A percentile compares a stretch with the other conserved stretches of the same genome.
These are phyloP conservation scores for Stratiolaelaps scimitus DNA, from an alignment of 1,140 invertebrate species.

Conservation along the genomic window DNA sequence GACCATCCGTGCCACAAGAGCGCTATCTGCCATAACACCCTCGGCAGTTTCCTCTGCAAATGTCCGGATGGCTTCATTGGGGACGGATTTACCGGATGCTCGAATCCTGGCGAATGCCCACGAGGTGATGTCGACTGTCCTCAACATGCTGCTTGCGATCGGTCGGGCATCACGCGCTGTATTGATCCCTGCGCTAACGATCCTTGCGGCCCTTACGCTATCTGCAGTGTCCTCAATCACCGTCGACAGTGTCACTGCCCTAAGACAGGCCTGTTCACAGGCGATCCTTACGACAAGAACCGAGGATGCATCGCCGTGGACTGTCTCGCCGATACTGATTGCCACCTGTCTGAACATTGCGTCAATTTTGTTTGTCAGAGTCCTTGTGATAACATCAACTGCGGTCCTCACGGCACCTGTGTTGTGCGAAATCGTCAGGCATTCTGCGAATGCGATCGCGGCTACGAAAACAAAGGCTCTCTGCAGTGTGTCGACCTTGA, in stretches of 20 bases:
- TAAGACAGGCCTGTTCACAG: slow-evolving; percentile 35
- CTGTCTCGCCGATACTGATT: slow-evolving; percentile 39
- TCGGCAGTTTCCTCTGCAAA: slow-evolving; percentile 62
- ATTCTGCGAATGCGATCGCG: slow-evolving; percentile 36
- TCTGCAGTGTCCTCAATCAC: slow-evolving; percentile 36
- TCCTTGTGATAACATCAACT: slow-evolving; percentile 36
- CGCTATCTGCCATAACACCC: slow-evolving; percentile 61
- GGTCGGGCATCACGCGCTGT: slow-evolving; percentile 39
- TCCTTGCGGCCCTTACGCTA: slow-evolving; percentile 37
- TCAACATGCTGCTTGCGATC: slow-evolving; percentile 36
- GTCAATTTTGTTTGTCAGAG: slow-evolving; percentile 37
- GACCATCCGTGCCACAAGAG: slow-evolving; percentile 59
- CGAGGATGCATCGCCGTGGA: slow-evolving; percentile 45
- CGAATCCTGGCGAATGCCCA: slow-evolving; percentile 37
- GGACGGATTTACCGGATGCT: slow-evolving; percentile 36
- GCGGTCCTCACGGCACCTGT: slow-evolving; percentile 37
- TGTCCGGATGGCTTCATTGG: slow-evolving; percentile 45
- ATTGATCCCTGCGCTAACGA: slow-evolving; percentile 39
- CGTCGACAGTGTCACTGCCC: slow-evolving; percentile 36
- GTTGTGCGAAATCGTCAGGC: slow-evolving; percentile 36
- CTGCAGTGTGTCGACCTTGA: slow-evolving; percentile 36
- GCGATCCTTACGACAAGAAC: slow-evolving; percentile 36
- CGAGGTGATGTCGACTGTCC: slow-evolving; percentile 37
- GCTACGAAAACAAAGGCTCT: slow-evolving; percentile 37
- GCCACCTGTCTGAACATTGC: slow-evolving; percentile 39